Evolutionary conservation across 37 sponge, comb jelly and placozoan species (phyloP).

Genomic region (Cliona cf. orientalis): DNA sequence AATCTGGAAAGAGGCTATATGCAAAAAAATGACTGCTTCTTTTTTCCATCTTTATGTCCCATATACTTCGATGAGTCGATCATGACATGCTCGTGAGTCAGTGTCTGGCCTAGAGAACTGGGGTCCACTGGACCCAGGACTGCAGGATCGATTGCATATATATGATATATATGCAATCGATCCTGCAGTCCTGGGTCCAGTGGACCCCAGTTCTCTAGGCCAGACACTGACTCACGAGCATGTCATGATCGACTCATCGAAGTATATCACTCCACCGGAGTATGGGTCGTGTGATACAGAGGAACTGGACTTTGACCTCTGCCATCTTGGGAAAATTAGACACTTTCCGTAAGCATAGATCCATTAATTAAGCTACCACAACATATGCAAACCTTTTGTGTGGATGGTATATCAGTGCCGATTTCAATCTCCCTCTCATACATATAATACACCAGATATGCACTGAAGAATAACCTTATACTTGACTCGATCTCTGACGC

Average conservation of each 20-base stretch:
- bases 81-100: constrained; percentile 71
- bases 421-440: no score
- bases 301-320: constrained; percentile 26
- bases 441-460: no score
- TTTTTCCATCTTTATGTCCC: no score
- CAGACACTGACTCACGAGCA: constrained; percentile 69
- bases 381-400: no score
- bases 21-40: no score
- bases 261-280: not conserved
- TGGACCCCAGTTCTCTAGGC: constrained; percentile 45
- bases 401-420: no score
- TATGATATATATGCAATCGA: no score
- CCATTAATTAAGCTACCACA: no score
- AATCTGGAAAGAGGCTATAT: no score
- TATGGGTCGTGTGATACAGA: not conserved
- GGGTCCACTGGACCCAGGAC: constrained; percentile 53
- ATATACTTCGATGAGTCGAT: constrained; percentile 11
- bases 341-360: constrained; percentile 60
- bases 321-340: constrained; percentile 53
- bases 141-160: no score
- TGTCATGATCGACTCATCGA: constrained; percentile 39
- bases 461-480: not conserved
- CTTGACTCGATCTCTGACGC: not conserved
- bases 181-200: constrained; percentile 60
- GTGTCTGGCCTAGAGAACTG: constrained; percentile 39